Percentiles rank a stretch among this genome's conserved stretches.
Evolutionary conservation across 1,140 invertebrate species (phyloP).

Genomic region (Episyrphus balteatus): DNA sequence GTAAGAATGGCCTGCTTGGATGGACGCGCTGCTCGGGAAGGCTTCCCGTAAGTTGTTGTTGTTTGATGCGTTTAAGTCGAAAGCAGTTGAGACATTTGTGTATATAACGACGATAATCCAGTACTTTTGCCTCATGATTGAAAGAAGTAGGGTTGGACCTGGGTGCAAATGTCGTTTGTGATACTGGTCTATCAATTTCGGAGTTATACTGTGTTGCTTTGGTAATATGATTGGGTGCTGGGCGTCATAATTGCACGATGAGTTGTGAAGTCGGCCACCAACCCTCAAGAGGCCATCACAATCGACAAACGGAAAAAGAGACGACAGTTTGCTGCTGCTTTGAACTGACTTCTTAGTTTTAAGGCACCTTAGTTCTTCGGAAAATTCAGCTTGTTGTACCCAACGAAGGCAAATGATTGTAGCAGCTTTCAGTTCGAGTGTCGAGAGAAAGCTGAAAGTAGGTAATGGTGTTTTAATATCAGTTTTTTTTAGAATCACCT

Average conservation of each 20-base stretch:
- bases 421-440: background rate
- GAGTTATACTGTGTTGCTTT: constrained; percentile 9
- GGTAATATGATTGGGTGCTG: constrained; percentile 22
- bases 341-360: background rate
- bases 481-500: no score
- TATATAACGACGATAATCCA: constrained; percentile 11
- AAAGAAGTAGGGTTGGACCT: constrained; percentile 10
- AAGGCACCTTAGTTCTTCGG: background rate
- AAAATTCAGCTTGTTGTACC: background rate
- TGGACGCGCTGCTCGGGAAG: constrained; percentile 12
- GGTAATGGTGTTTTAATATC: no score
- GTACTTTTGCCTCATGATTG: constrained; percentile 12
- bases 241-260: constrained; percentile 6
- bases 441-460: background rate
- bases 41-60: constrained; percentile 14
- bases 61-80: background rate
- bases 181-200: constrained; percentile 11
- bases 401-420: background rate
- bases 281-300: constrained; percentile 12
- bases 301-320: constrained; percentile 16
- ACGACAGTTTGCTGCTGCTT: background rate
- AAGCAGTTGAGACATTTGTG: background rate
- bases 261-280: constrained; percentile 16
- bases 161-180: constrained; percentile 16
- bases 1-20: constrained; percentile 15